Base-by-base conservation (phyloP, 1,140 invertebrate genomes). In the Drosophila mayri region DNA sequence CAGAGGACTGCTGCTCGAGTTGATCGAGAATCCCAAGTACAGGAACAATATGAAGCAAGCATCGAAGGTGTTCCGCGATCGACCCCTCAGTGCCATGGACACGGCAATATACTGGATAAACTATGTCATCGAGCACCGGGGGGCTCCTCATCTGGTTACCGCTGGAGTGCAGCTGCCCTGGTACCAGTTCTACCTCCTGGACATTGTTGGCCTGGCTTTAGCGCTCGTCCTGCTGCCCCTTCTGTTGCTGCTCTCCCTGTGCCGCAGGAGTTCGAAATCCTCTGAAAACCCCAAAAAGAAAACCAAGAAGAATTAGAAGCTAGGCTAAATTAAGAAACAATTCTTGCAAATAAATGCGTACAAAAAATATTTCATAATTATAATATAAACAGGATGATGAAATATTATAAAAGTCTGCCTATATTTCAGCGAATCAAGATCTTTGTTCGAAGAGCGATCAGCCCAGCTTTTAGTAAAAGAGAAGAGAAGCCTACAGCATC, bases 61-160 rank as follows among this genome's bases (percentile, higher is more conserved):
- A 6, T 93, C 94, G 4, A 82, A 79, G 8, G 86, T 94, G 0
- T 94, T 94, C 85, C 93, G 93, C 8, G 94, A 95, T 81, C 92
- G 94, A 2, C 94, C 94, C 0, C 76, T 93, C 40, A 70, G 91
- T 12, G 93, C 94, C 0, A 80, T 95, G 81, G 93, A 95, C 16
- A 93, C 93, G 25, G 94, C 94, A 1, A 85, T 95, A 38, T 95
- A 93, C 80, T 95, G 95, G 95, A 94, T n/a, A n/a, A n/a, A n/a
- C n/a, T n/a, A n/a, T n/a, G n/a, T n/a, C n/a, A n/a, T n/a, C n/a
- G n/a, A n/a, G n/a, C n/a, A n/a, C n/a, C n/a, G n/a, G n/a, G n/a
- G n/a, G n/a, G n/a, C n/a, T n/a, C n/a, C n/a, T n/a, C n/a, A n/a
- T n/a, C 92, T 95, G 60, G 93, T 93, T 25, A 93, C 94, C 0